Conservation (phyloP, 2,797 vertebrate genomes). For the Chelonia mydas region DNA sequence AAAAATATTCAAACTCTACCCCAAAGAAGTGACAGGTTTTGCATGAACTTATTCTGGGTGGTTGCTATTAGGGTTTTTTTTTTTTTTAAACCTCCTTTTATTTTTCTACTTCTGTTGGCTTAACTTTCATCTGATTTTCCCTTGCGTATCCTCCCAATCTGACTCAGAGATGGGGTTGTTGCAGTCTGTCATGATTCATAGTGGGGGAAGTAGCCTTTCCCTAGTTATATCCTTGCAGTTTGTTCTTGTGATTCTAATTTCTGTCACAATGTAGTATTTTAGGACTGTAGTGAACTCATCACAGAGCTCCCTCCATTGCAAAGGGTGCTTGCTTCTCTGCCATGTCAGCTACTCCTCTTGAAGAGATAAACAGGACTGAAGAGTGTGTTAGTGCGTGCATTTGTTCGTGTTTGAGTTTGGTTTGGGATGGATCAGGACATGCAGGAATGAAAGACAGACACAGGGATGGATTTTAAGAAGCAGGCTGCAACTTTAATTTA, state of each 20-base stretch:
- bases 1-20: neutral
- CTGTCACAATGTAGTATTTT: too few species aligned
- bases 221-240: neutral
- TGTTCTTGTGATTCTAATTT: neutral
- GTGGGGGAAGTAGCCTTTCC: neutral
- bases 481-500: neutral
- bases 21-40: neutral
- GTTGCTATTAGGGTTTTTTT: accelerated
- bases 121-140: neutral
- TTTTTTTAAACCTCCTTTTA: neutral
- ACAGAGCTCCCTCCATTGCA: neutral
- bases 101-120: neutral
- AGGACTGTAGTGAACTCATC: neutral
- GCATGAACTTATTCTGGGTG: neutral
- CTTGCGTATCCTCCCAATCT: neutral
- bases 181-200: accelerated
- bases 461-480: too few species aligned
- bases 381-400: neutral
- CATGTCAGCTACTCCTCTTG: neutral
- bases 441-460: neutral
- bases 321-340: neutral
- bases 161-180: neutral
- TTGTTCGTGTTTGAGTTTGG: neutral
- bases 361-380: neutral
- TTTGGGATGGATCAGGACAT: neutral